Evolutionary conservation across 2,113 vertebrate species (phyloP), one percentile per base, ranked within the genome.

Genomic region (Hemiprocne comata): DNA sequence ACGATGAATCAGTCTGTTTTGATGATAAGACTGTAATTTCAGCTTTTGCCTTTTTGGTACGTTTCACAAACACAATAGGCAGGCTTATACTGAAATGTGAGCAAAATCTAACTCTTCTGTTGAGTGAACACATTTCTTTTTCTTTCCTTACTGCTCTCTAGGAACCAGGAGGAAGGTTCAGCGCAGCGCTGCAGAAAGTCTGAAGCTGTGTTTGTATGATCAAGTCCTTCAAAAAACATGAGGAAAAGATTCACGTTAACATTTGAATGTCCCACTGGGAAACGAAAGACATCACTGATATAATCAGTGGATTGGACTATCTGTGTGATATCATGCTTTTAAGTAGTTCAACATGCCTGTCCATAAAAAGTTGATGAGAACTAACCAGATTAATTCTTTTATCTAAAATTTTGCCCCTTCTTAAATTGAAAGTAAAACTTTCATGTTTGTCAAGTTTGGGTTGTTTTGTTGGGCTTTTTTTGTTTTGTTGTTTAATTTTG

Each of bases 1-100:
- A 76, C 58, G 62, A 77, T 54, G 62, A 88, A 93, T 90, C 82
- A 62, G 44, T 58, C 85, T 97, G 69, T 75, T 84, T 92, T 92
- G 61, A 38, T 71, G 85, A 82, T 65, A 83, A 83, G 70, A 86
- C 55, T 82, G 20, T 80, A 94, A 95, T 95, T 95, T 80, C 88
- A 84, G 90, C 79, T 95, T 91, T 85, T 89, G 91, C 85, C 64
- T 87, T 85, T 88, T 92, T 92, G 62, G 4, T 72, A 29, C 15
- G 7, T 87, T 94, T 87, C 74, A 44, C 77, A 78, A 94, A 93
- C 77, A 80, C 66, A 93, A 76, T 16, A 78, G 73, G 79, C 87
- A 89, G 58, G 62, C 58, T 95, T 40, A 36, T 17, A 44, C 15
- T 85, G 90, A 96, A 93, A 92, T 70, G 74, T 28, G 85, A 85